Evolutionary conservation across 2,113 vertebrate genomes (phyloP), one percentile per base, ranked within the genome.

Genomic region (Megaceryle maxima): DNA sequence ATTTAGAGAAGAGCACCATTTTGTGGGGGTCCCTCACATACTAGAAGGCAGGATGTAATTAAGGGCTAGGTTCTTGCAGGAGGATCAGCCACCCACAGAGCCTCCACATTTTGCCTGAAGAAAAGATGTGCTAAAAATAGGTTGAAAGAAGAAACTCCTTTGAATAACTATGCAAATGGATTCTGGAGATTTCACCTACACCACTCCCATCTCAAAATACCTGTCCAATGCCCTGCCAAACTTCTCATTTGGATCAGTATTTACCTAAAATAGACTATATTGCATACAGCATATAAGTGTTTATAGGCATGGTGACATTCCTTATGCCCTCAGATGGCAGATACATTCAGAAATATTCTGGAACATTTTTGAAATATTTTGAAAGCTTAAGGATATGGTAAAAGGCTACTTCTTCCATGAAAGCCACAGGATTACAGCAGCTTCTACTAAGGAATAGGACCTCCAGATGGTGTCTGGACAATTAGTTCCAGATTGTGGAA

Each of bases 401-500:
- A 92, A 94, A 87, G 48, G 64, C 64, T 51, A 48, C 51, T 88
- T 94, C 44, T 92, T 16, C 83, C 92, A 53, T 44, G 77, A 94
- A 91, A 95, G 51, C 64, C 76, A 78, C 43, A 31, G 88, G 91
- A 92, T 95, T 96, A 78, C 60, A 88, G 60, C 87, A 93, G 73
- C 55, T 84, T 95, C 60, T 67, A 64, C 56, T 43, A 64, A 78
- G 64, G 80, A 95, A 44, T 53, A 68, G 62, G 18, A 81, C 26
- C 51, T 92, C 77, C 91, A 92, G 94, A 92, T 95, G 94, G 60
- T 88, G 94, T 87, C 89, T 95, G 89, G 62, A 83, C 92, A 72
- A 96, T 91, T 91, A 82, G 73, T 91, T 96, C 92, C 96, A 97
- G 91, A 82, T 13, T 89, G 60, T 3, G 1, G 53, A 82, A 75